Base-by-base conservation (phyloP, 2,888 invertebrate genomes). In the Macaria notata region DNA sequence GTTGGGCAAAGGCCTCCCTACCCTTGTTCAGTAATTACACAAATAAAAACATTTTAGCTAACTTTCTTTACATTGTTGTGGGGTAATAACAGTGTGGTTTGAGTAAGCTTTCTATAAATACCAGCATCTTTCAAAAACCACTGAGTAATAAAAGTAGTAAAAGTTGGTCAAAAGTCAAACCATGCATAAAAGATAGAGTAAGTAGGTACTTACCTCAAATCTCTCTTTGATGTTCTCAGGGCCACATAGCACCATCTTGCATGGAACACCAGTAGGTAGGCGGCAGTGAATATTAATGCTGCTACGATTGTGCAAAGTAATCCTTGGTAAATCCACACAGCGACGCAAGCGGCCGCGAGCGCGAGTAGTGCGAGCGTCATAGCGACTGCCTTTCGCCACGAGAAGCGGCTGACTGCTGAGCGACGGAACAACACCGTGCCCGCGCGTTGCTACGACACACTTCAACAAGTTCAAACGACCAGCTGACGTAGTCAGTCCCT, bases 191-290 rank as follows among this genome's bases (percentile, higher is more conserved):
- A 29, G 6, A 9, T 30, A 33, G 6, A 4, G 33, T 46, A 31
- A 44, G 56, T 69, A 19, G 7, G 8, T 41, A 63, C 75, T 94
- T 89, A 96, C 96, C 88, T 93, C 50, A 94, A 51, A 86, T 97
- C 97, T 63, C 97, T 93, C 4, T 95, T 95, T 2, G 93, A 84
- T 0, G 97, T 97, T 75, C 86, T 93, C 41, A 94, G 69, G n/a
- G 95, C 95, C 56, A 97, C 93, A 75, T 95, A 96, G 73, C 95
- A 93, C 95, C 96, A 97, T 76, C 93, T 92, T 80, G 94, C 93
- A 64, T 96, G 95, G 51, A 94, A 95, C 46, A 95, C 92, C 54
- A 94, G 82, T 56, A 94, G 81, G 73, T 95, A 94, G 31, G 94
- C 92, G 59, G 93, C 88, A 63, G 93, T 65, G 55, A 94, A 92